phyloP scores from a whole-genome alignment of 2,797 vertebrate genomes.

The Mastacembelus armatus region DNA sequence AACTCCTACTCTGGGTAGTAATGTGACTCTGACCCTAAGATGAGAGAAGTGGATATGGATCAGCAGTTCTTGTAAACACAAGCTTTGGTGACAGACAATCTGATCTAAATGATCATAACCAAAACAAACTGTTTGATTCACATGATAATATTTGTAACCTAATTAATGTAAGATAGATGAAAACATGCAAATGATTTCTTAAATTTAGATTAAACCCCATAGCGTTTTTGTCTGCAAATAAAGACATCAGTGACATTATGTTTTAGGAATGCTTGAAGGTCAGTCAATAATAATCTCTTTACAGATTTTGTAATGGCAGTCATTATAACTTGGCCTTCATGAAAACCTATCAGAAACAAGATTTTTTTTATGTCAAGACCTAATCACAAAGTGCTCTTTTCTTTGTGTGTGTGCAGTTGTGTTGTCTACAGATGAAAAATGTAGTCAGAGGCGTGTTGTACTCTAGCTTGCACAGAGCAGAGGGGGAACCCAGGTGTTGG shows the following conservation, averaged over 20 bases:
- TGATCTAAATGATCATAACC: constrained; percentile 69
- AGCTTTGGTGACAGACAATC: constrained; percentile 61
- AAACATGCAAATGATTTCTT: constrained; percentile 32
- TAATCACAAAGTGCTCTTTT: constrained; percentile 58
- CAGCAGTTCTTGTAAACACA: constrained; percentile 67
- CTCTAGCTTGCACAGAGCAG: constrained; percentile 80
- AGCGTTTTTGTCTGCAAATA: constrained; percentile 41
- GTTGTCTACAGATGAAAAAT: constrained; percentile 70
- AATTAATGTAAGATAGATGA: constrained; percentile 42
- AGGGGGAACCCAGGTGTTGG: constrained; percentile 88
- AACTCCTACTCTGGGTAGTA: constrained; percentile 72
- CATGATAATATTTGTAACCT: constrained; percentile 23
- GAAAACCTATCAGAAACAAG: constrained; percentile 42
- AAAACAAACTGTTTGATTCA: constrained; percentile 72
- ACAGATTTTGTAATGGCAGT: constrained; percentile 63
- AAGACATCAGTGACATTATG: constrained; percentile 51
- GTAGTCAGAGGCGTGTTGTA: constrained; percentile 76
- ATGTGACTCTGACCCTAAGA: constrained; percentile 76
- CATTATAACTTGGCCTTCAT: constrained; percentile 59
- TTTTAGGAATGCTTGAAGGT: constrained; percentile 67
- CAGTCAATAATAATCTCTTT: constrained; percentile 68
- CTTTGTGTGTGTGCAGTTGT: constrained; percentile 31
- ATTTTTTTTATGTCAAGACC: constrained; percentile 56
- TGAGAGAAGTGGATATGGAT: constrained; percentile 76
- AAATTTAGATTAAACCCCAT: constrained; percentile 22